Base-by-base conservation (phyloP, 2,797 vertebrate genomes). In the Glyptemys insculpta region DNA sequence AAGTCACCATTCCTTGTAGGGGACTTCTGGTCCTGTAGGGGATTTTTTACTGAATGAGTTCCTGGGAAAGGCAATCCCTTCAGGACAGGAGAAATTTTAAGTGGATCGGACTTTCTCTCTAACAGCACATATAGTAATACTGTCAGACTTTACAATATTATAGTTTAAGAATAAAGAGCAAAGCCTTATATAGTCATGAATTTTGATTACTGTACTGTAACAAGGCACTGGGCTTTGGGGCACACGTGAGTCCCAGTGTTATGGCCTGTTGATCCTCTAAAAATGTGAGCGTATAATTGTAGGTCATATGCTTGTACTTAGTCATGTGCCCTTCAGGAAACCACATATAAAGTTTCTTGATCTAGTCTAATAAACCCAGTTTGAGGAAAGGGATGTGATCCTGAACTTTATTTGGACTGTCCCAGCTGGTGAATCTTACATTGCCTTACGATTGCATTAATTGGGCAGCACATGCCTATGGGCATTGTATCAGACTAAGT, bases 1-100 rank as follows among this genome's bases (percentile, higher is more conserved):
- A 81, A 85, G 76, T 37, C 62, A n/a, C 34, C 8, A 62, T 90
- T 79, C 74, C 52, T 52, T 92, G 91, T 81, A 92, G 49, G 92
- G 79, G 47, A 2, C 91, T 91, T 49, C 37, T 81, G 41, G 44
- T 83, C 53, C 44, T 11, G 1, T 52, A 56, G 56, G 34, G 91
- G 65, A 83, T 74, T 68, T 83, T 54, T 47, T 72, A 23, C 16
- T 86, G 80, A 56, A 18, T 50, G 68, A 62, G 23, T 62, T 41
- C n/a, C 49, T 1, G 2, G 7, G 34, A 57, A 44, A 80, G 3
- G 15, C 49, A 74, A 81, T 50, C 57, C 6, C 56, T 16, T 49
- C 44, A 62, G 14, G 12, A 74, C 27, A 74, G 16, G 50, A 34
- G 41, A 27, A 34, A 53, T 52, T 12, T 68, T 1, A 50, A 12